phyloP scores from a whole-genome alignment of 1,140 invertebrate species.

The Gryllus bimaculatus region DNA sequence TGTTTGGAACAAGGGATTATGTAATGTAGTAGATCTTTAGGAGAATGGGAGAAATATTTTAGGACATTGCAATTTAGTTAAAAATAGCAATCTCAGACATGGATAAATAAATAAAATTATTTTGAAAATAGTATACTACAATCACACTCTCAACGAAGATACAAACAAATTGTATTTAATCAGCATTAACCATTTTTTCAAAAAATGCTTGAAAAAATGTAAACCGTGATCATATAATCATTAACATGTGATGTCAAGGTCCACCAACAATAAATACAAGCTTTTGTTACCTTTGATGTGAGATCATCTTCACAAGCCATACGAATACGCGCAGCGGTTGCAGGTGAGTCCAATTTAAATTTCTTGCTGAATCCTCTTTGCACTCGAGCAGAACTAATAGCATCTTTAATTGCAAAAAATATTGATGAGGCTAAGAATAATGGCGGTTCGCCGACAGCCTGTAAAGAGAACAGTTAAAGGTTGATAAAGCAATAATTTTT shows the following conservation, averaged over 20 bases:
- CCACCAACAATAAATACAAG: constrained; percentile 1
- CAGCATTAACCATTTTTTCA: too few relatives aligned
- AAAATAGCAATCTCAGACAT: too few relatives aligned
- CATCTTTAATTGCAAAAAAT: constrained; percentile 87
- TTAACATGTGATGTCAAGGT: not conserved
- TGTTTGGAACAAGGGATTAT: too few relatives aligned
- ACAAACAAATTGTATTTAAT: too few relatives aligned
- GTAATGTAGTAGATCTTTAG: too few relatives aligned
- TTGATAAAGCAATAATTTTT: not conserved
- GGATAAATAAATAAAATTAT: too few relatives aligned
- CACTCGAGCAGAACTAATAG: constrained; percentile 64
- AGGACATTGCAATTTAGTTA: too few relatives aligned
- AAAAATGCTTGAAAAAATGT: too few relatives aligned
- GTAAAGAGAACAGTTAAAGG: not conserved
- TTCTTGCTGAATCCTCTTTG: constrained; percentile 50
- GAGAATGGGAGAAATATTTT: too few relatives aligned
- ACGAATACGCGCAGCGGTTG: constrained; percentile 78
- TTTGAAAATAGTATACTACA: too few relatives aligned
- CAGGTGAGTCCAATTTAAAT: constrained; percentile 76
- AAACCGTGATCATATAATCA: too few relatives aligned
- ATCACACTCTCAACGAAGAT: too few relatives aligned
- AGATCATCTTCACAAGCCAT: constrained; percentile 83
- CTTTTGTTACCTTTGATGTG: constrained; percentile 55
- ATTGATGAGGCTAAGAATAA: constrained; percentile 77
- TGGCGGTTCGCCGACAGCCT: constrained; percentile 93